phyloP scores from a whole-genome alignment of 1,140 invertebrate genomes.

The Conopomorpha cramerella region DNA sequence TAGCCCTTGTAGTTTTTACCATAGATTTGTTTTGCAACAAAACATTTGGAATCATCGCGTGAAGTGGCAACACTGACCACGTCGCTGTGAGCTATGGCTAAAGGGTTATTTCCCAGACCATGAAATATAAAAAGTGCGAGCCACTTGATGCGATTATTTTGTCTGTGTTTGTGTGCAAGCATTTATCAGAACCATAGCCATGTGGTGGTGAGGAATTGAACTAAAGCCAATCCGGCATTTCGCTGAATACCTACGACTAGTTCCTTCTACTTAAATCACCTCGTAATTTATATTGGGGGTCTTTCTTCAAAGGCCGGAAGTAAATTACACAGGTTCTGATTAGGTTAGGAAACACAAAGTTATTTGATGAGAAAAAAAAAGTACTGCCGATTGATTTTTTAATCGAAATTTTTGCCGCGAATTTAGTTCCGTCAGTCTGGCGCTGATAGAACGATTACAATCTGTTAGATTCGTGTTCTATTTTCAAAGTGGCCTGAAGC shows the following conservation, averaged over 20 bases:
- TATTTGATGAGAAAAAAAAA: no score
- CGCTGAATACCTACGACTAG: constrained; percentile 9
- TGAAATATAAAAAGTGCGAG: not conserved
- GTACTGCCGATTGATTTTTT: no score
- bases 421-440: no score
- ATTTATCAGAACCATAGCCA: constrained; percentile 50
- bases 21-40: not conserved
- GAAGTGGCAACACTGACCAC: no score
- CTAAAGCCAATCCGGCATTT: constrained; percentile 22
- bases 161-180: no score
- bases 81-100: not conserved
- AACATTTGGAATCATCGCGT: no score
- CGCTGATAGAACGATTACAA: no score
- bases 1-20: not conserved
- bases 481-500: no score
- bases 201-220: constrained; percentile 42
- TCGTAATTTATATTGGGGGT: constrained; percentile 57
- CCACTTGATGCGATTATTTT: no score
- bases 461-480: no score
- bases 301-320: constrained; percentile 21
- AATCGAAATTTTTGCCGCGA: constrained; percentile 28
- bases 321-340: constrained; percentile 64
- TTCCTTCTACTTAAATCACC: constrained; percentile 61
- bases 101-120: not conserved
- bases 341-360: constrained; percentile 48